Base-by-base conservation (phyloP, 2,888 invertebrate species). In the Hydropsyche betteni region DNA sequence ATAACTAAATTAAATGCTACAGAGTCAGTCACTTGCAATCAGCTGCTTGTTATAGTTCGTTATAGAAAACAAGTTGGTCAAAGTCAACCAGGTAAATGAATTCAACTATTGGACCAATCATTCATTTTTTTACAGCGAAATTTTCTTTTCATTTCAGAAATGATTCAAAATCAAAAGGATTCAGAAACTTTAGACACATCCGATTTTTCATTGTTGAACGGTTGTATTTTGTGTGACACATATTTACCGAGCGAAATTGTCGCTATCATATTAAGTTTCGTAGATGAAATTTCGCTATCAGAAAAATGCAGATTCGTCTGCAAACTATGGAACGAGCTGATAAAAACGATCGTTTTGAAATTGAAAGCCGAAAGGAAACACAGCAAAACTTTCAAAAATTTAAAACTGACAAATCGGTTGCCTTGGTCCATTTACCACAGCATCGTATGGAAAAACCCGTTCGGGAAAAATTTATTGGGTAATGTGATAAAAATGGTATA, bases 201-300 rank as follows among this genome's bases (percentile, higher is more conserved):
- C 24, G 24, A 24, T 24, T 24, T 24, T 24, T 24, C 24, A 24
- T 24, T 24, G 24, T 24, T 24, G 2, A 61, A 83, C 36, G 87
- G 87, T 44, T 80, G 85, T 58, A 78, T 81, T 58, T 79, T 87
- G 8, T 80, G 81, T 52, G 81, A 82, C 58, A 80, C 80, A 70
- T 85, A 85, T 79, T 76, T 89, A 14, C 89, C 89, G 0, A 84
- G 85, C 81, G 89, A 89, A 81, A 79, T 89, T 36, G 76, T 88
- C 12, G 80, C 82, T 1, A 80, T 85, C 75, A 86, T 89, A 70
- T 81, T 89, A 14, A 82, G 82, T 74, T 83, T 82, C 75, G 80
- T 85, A 2, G 84, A 86, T 76, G 80, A 83, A 4, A 81, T 83
- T 70, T 81, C 85, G 24, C 79, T 89, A 0, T 76, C 85, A 8